phyloP scores from a whole-genome alignment of 2,888 invertebrate species.

The Acrobasis repandana region DNA sequence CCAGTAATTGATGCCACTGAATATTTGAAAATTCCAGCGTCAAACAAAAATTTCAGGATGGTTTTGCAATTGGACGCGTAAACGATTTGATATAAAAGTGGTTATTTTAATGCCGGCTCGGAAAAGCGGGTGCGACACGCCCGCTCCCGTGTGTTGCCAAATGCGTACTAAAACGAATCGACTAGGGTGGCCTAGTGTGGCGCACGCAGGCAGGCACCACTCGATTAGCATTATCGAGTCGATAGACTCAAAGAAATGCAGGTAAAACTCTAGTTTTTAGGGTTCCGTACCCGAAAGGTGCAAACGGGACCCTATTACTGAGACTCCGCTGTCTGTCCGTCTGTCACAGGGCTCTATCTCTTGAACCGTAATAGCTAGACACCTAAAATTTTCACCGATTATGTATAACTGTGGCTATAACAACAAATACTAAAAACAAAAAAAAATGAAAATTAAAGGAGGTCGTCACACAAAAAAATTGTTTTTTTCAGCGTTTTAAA shows the following conservation, averaged over 20 bases:
- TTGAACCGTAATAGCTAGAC: no score
- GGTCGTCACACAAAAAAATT: no score
- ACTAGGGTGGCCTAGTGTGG: conserved; percentile 63
- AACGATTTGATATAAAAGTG: conserved; percentile 48
- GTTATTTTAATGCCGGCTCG: conserved; percentile 55
- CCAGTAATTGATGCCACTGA: conserved; percentile 41
- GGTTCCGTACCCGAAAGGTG: no score
- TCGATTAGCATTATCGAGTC: conserved; percentile 65
- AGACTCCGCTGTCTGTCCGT: no score
- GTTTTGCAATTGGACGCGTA: conserved; percentile 59
- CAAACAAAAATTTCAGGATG: conserved; percentile 59
- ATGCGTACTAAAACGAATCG: conserved; percentile 71
- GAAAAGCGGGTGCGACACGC: conserved; percentile 44
- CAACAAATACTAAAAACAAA: no score
- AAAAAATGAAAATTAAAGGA: no score
- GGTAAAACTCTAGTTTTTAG: conserved; percentile 30
- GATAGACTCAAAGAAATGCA: conserved; percentile 50
- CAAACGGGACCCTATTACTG: no score
- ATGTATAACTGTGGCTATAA: no score
- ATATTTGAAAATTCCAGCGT: conserved; percentile 38
- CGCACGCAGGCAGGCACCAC: conserved; percentile 60
- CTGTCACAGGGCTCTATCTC: no score
- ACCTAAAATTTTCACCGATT: no score
- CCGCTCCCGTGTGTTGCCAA: conserved; percentile 50
- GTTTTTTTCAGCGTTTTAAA: no score